Conservation (phyloP, 2,888 invertebrate species). For the Lepidochitona cinerea region DNA sequence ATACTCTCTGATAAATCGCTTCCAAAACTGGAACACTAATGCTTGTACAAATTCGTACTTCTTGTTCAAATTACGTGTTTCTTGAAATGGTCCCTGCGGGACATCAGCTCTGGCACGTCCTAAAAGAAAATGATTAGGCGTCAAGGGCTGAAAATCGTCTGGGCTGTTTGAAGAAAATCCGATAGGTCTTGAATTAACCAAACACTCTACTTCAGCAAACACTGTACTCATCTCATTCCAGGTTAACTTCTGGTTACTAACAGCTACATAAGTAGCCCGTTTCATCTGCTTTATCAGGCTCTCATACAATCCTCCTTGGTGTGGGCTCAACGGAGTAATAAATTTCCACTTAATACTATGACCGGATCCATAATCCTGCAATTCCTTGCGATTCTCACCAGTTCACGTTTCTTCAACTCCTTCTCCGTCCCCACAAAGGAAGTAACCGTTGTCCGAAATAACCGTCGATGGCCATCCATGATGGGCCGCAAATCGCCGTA, state of each 20-base stretch:
- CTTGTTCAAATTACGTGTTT: constrained; percentile 9
- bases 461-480: constrained; percentile 11
- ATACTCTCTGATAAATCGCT: constrained; percentile 14
- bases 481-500: constrained; percentile 4
- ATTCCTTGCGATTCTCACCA: constrained; percentile 11
- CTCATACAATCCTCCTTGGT: constrained; percentile 21
- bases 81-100: constrained; percentile 10
- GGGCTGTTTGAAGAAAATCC: constrained; percentile 9
- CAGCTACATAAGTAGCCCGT: neutral
- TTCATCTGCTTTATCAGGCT: constrained; percentile 15
- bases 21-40: constrained; percentile 16
- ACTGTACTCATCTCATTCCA: constrained; percentile 18
- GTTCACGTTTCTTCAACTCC: constrained; percentile 1
- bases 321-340: neutral
- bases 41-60: constrained; percentile 13
- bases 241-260: constrained; percentile 8
- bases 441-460: constrained; percentile 10
- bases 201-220: constrained; percentile 8
- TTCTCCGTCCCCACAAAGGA: constrained; percentile 1
- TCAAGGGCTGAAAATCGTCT: constrained; percentile 13
- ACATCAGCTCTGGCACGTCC: constrained; percentile 16
- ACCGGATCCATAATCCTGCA: neutral
- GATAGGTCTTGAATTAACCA: constrained; percentile 19
- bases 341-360: constrained; percentile 18
- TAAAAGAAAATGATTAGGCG: constrained; percentile 20